These are phyloP conservation scores for Drosophila tani DNA, from an alignment of 1,140 invertebrate genomes.

Conservation along the genomic window DNA sequence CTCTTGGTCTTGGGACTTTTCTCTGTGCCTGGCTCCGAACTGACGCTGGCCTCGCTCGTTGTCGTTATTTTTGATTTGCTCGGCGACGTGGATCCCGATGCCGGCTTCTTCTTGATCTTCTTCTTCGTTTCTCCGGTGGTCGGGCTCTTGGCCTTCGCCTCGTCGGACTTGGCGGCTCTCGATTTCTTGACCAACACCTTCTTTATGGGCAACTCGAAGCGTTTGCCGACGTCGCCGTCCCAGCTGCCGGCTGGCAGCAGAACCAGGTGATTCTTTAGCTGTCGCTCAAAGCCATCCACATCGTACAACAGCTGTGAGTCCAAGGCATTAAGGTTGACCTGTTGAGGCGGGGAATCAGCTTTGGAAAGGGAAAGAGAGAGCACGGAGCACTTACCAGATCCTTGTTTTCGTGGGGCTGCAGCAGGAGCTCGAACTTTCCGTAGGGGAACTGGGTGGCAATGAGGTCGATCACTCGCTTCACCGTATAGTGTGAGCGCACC, in stretches of 20 bases:
- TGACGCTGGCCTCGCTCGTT: background rate
- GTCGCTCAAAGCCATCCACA: constrained; percentile 68
- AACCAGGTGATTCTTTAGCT: constrained; percentile 72
- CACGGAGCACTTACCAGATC: constrained; percentile 53
- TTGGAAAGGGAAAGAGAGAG: background rate
- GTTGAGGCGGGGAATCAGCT: background rate
- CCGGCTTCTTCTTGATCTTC: constrained; percentile 44
- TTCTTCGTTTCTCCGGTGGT: constrained; percentile 56
- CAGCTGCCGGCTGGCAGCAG: constrained; percentile 66
- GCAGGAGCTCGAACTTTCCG: constrained; percentile 86
- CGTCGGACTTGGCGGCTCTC: constrained; percentile 41
- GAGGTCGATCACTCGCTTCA: constrained; percentile 85
- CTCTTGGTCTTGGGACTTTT: constrained; percentile 8
- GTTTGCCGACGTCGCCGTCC: constrained; percentile 71
- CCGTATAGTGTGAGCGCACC: constrained; percentile 86
- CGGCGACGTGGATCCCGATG: constrained; percentile 28
- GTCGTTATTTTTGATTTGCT: constrained; percentile 25
- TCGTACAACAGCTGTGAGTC: constrained; percentile 58
- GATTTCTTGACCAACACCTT: constrained; percentile 43
- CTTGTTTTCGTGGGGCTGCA: constrained; percentile 73
- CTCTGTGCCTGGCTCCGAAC: constrained; percentile 11
- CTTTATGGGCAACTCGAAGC: constrained; percentile 68
- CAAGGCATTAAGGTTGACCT: constrained; percentile 75
- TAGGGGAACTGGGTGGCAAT: constrained; percentile 86
- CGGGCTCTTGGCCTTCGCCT: constrained; percentile 47